Evolutionary conservation across 1,140 invertebrate genomes (phyloP), one percentile per base, ranked within the genome.

Genomic region (Stenopsyche tienmushanensis): DNA sequence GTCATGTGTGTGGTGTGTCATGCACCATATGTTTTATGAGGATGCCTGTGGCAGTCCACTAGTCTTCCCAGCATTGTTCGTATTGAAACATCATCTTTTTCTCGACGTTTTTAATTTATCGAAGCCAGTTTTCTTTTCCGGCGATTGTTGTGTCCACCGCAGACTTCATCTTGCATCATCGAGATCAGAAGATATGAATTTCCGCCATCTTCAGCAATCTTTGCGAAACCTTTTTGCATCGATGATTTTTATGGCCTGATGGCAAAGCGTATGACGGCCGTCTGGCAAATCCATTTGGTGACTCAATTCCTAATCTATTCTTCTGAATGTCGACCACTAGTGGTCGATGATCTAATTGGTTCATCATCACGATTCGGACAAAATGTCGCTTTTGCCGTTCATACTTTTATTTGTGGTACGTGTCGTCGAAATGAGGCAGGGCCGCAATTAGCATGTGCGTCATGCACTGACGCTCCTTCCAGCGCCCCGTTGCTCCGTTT

Each of bases 381-480:
- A 17, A 49, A 20, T 20, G 45, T 2, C 18, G 13, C 3, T 3
- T 49, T 17, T 20, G 45, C 18, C 23, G 45, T 20, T 49, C 45
- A 20, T 20, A 49, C 29, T 55, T 57, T 64, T 47, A 44, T 29
- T 57, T 20, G 23, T 13, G 45, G 41, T 53, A 64, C 47, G 29
- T 34, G 29, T 34, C 29, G 49, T n/a, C n/a, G n/a, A n/a, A n/a
- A n/a, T 39, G 45, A 47, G 20, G 15, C 26, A 57, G 44, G 50
- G 15, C 26, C 34, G 34, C 41, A 64, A 64, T 64, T 64, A 64
- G 52, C 50, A 39, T 54, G 39, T 55, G 49, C 49, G 49, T 64
- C 62, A 64, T 47, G 44, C 18, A 18, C n/a, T n/a, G n/a, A n/a
- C n/a, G n/a, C n/a, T n/a, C n/a, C n/a, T n/a, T n/a, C n/a, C n/a